These are phyloP conservation scores for Varecia variegata DNA, from an alignment of 2,797 vertebrate genomes.

Conservation along the genomic window DNA sequence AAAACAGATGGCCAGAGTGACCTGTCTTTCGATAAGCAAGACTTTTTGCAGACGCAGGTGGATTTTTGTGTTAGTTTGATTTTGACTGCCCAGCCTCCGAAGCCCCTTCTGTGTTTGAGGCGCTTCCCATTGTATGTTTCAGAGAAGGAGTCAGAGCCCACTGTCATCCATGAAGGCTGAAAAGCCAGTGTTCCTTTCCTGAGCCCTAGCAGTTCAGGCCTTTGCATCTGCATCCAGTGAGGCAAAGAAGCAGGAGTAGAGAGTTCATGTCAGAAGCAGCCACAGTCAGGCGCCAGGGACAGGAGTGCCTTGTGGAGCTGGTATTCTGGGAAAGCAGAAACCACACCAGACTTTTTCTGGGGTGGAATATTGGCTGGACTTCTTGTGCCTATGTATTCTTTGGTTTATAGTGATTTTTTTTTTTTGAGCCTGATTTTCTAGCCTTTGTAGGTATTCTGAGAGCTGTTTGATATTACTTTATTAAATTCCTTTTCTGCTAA, in stretches of 20 bases:
- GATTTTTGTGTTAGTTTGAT: not conserved
- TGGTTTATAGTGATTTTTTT: not conserved
- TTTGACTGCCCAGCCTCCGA: not conserved
- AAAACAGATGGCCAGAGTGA: not conserved
- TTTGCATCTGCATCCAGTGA: not conserved
- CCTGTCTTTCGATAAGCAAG: not conserved
- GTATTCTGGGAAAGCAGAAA: not conserved
- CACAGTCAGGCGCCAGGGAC: rapidly evolving
- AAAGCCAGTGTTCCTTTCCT: not conserved
- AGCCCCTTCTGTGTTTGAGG: not conserved
- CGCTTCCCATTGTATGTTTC: rapidly evolving
- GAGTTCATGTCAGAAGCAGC: not conserved
- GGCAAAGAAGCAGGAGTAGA: not conserved
- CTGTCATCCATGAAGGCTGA: not conserved
- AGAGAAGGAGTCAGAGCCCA: not conserved
- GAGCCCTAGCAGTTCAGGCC: not conserved
- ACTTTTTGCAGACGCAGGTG: too few species aligned
- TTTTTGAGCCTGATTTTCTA: not conserved
- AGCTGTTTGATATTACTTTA: not conserved
- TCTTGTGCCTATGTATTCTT: not conserved
- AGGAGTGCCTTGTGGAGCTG: rapidly evolving
- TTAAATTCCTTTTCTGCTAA: not conserved
- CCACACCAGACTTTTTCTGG: too few species aligned
- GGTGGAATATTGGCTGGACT: rapidly evolving
- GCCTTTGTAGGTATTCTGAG: not conserved